Evolutionary conservation across 2,113 vertebrate genomes (phyloP), one percentile per base, ranked within the genome.

Genomic region (Chiloscyllium plagiosum): DNA sequence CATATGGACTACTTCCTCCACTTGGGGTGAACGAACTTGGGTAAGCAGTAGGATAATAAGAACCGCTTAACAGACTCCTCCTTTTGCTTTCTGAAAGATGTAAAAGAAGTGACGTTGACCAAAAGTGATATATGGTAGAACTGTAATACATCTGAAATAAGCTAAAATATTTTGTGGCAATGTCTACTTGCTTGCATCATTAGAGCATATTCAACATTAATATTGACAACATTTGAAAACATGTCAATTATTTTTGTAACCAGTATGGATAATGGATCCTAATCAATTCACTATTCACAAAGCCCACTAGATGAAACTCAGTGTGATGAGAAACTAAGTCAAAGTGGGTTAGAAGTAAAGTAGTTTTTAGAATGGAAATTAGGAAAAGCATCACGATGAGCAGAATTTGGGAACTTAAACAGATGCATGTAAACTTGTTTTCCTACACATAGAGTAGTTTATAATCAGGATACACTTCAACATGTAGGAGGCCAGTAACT

Each of bases 1-100:
- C 99, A 96, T 99, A 99, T 2, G 99, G 99, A 94, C 99, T 99
- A 97, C 97, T 98, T 95, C 98, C 98, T 13, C 99, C 97, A 96
- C 98, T 99, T 96, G 99, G 98, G 97, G 98, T 99, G 66, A 98
- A 99, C 1, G 98, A 98, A 96, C 98, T 99, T 3, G 98, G 96
- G 0, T 98, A 99, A 96, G 97, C 97, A 97, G 98, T 95, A 0
- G 98, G 98, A 96, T 97, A 98, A 97, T 98, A 99, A 33, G 98
- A 98, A 95, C 98, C 98, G 96, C 98, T 98, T 96, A 99, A 99
- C 92, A 99, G 97, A 97, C 98, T 99, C 96, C 99, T 97, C 95
- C 98, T 98, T 97, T 99, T 99, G 97, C 98, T 98, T 96, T 98
- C 99, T 99, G 96, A 7, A 96, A 89, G 96, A 96, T 97, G 96